Percentiles rank a stretch among this genome's conserved stretches.
phyloP scores from a whole-genome alignment of 2,113 vertebrate species.

The Nesoenas mayeri region DNA sequence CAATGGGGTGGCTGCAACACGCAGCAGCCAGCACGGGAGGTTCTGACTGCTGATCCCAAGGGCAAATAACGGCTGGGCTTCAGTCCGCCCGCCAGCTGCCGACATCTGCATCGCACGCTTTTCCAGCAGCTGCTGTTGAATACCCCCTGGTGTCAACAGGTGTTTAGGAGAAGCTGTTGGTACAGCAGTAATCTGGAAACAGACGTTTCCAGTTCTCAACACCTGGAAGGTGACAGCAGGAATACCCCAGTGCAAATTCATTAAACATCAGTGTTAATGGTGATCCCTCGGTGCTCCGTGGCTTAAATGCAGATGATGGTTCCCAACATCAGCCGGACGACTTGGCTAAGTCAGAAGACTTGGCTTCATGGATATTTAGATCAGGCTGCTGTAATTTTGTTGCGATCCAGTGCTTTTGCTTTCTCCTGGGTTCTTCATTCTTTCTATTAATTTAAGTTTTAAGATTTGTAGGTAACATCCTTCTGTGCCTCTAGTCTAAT shows the following conservation, averaged over 20 bases:
- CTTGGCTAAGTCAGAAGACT: background rate
- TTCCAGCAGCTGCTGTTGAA: background rate
- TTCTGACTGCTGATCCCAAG: background rate
- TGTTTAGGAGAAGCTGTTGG: background rate
- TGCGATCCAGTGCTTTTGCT: background rate
- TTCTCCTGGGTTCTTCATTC: background rate
- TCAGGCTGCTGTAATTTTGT: background rate
- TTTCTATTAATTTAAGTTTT: background rate
- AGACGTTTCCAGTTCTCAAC: background rate
- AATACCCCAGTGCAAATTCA: background rate
- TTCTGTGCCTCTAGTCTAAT: background rate
- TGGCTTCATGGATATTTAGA: background rate
- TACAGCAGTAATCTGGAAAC: background rate
- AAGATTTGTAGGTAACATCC: background rate
- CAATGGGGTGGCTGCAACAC: background rate
- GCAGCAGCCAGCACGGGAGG: background rate
- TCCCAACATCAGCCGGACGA: background rate
- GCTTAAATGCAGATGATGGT: background rate
- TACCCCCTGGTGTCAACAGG: background rate
- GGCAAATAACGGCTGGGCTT: background rate
- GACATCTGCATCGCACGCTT: too few species aligned
- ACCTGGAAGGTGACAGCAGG: background rate
- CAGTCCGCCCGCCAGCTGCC: background rate
- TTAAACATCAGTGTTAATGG: background rate
- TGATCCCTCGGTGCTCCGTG: background rate